These are phyloP conservation scores for Thymallus thymallus DNA, from an alignment of 2,113 vertebrate genomes.

Conservation along the genomic window DNA sequence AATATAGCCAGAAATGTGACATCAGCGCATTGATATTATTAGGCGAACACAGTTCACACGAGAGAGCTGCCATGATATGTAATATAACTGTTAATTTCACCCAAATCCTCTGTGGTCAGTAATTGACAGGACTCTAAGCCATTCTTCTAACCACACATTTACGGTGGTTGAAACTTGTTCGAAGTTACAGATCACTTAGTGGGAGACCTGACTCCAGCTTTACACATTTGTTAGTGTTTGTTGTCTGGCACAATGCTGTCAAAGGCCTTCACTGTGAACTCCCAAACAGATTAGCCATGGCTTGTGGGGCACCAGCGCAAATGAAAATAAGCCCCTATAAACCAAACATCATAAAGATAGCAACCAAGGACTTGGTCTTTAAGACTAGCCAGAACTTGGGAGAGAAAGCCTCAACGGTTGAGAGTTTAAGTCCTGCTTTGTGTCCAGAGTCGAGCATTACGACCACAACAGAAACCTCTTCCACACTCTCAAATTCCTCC, in stretches of 20 bases:
- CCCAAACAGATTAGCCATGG: slow-evolving; percentile 55
- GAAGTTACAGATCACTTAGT: slow-evolving; percentile 44
- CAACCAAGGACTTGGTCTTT: slow-evolving; percentile 59
- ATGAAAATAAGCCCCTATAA: slow-evolving; percentile 58
- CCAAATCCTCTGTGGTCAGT: slow-evolving; percentile 7
- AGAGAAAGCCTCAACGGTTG: slow-evolving; percentile 31
- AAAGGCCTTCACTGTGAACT: slow-evolving; percentile 49
- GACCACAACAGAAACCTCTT: slow-evolving; percentile 2
- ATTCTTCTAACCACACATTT: slow-evolving; percentile 17
- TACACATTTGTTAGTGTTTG: slow-evolving; percentile 58
- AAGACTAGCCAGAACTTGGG: slow-evolving; percentile 45
- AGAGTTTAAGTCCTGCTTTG: slow-evolving; percentile 22
- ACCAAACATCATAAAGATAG: slow-evolving; percentile 55
- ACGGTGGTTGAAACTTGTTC: slow-evolving; percentile 44
- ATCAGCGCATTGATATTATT: background rate
- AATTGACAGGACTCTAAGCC: slow-evolving; percentile 2
- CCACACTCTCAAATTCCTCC: slow-evolving; percentile 32
- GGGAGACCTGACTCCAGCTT: slow-evolving; percentile 24
- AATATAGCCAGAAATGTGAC: slow-evolving; percentile 30
- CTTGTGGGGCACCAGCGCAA: slow-evolving; percentile 51
- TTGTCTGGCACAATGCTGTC: slow-evolving; percentile 57
- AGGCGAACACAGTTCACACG: slow-evolving; percentile 5
- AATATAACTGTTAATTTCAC: background rate
- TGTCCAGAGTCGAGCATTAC: slow-evolving; percentile 18
- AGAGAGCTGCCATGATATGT: background rate